Conservation (phyloP, 2,797 vertebrate genomes). For the Hippopotamyrus pictus region DNA sequence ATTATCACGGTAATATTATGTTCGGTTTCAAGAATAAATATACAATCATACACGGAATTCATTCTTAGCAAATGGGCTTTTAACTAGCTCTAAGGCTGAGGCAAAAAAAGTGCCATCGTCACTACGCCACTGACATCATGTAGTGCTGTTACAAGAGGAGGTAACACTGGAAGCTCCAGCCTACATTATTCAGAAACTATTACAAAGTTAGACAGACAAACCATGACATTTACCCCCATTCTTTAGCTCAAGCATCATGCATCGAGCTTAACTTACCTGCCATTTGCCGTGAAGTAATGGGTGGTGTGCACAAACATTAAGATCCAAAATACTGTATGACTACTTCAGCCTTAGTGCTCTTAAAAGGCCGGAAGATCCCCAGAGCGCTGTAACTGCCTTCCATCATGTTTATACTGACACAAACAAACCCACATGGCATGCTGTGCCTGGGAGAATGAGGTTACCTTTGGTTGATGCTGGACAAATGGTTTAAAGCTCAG, state of each 20-base stretch:
- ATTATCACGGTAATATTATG: neutral
- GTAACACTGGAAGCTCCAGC: neutral
- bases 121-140: neutral
- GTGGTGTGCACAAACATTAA: neutral
- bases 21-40: neutral
- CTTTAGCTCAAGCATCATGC: neutral
- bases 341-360: neutral
- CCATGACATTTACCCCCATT: neutral
- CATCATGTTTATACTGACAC: neutral
- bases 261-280: neutral
- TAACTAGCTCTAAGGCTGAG: neutral
- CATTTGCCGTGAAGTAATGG: neutral
- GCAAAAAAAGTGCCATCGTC: neutral
- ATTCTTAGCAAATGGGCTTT: neutral
- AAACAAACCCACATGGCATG: neutral
- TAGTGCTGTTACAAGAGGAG: neutral
- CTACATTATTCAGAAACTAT: neutral
- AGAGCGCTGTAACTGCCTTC: neutral
- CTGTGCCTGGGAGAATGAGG: neutral
- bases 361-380: neutral
- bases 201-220: neutral
- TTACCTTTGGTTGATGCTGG: neutral
- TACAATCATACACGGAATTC: neutral
- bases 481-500: neutral
- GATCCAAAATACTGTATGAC: neutral